These are phyloP conservation scores for Agelastica alni DNA, from an alignment of 2,888 invertebrate species.

Conservation along the genomic window DNA sequence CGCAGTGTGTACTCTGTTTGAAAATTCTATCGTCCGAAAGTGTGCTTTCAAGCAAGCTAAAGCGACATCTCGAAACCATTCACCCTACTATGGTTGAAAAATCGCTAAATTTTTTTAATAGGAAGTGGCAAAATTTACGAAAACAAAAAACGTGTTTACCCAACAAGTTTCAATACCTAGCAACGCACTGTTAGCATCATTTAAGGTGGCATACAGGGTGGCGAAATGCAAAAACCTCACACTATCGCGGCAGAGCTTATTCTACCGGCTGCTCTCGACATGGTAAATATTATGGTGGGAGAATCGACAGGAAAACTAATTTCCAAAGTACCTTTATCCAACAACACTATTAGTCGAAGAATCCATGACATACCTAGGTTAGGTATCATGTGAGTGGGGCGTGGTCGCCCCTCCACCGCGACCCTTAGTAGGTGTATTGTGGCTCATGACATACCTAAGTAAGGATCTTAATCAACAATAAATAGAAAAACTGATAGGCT, in stretches of 20 bases:
- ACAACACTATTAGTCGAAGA: conserved; percentile 34
- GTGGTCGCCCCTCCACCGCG: no score
- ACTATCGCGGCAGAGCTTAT: conserved; percentile 39
- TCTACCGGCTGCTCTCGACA: conserved; percentile 37
- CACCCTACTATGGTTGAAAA: conserved; percentile 4
- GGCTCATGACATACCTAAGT: no score
- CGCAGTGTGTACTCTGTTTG: no score
- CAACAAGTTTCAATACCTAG: conserved; percentile 18
- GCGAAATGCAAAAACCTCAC: conserved; percentile 35
- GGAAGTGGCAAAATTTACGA: conserved; percentile 8
- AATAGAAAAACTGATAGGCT: conserved; percentile 17
- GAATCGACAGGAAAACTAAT: conserved; percentile 33
- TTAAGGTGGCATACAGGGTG: conserved; percentile 26
- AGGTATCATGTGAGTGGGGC: no score
- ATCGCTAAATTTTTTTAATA: background rate
- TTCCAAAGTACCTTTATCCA: conserved; percentile 34
- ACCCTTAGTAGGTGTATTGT: no score
- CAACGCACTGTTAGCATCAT: no score
- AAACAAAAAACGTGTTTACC: conserved; percentile 19
- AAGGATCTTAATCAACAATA: conserved; percentile 26
- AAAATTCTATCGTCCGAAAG: background rate
- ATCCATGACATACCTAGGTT: conserved; percentile 34
- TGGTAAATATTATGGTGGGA: conserved; percentile 38
- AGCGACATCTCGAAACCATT: conserved; percentile 9
- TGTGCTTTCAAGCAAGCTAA: background rate